Percentiles rank a stretch among this genome's conserved stretches.
Conservation (phyloP, 2,113 vertebrate genomes). For the Orycteropus afer region DNA sequence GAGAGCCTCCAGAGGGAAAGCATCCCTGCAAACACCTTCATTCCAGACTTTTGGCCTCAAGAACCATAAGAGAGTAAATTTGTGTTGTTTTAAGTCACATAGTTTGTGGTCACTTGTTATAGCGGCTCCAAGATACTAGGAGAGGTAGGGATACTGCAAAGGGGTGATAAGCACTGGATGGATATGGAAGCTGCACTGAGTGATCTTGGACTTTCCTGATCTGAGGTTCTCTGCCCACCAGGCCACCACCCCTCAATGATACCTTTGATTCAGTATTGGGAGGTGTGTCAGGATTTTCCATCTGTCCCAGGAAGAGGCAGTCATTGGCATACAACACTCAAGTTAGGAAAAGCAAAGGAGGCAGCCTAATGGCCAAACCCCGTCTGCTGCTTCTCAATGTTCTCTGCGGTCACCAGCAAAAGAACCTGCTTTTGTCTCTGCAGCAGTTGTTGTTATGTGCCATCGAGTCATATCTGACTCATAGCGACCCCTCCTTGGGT, state of each 20-base stretch:
- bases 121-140: neutral
- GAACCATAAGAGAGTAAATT: neutral
- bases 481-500: too few species aligned
- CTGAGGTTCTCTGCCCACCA: neutral
- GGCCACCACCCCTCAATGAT: accelerated
- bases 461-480: too few species aligned
- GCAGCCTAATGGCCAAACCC: neutral
- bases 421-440: neutral
- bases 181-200: accelerated
- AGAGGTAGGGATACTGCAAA: neutral
- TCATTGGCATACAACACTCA: neutral
- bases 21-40: accelerated
- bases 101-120: neutral
- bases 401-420: neutral
- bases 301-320: neutral
- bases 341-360: neutral
- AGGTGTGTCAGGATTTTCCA: neutral
- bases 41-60: neutral
- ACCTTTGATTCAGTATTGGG: neutral
- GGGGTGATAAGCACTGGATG: neutral
- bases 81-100: neutral
- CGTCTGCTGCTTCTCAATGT: neutral
- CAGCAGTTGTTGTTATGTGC: too few species aligned
- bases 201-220: neutral
- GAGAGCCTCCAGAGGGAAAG: neutral